Percentiles rank a stretch among this genome's conserved stretches.
Conservation (phyloP, 2,888 invertebrate genomes). For the Seira ritae region DNA sequence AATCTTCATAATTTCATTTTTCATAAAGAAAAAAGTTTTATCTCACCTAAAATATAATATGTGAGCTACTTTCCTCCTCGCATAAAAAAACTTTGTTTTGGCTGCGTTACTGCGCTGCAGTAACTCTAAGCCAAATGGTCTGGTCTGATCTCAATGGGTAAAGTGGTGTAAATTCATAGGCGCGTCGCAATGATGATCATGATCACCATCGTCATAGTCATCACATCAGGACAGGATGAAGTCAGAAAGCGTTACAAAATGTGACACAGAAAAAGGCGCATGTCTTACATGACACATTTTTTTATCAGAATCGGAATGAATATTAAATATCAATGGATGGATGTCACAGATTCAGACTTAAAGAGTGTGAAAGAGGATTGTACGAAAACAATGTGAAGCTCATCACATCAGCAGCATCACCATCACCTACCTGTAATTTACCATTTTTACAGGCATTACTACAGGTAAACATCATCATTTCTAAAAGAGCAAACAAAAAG, state of each 20-base stretch:
- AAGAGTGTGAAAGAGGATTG: neutral
- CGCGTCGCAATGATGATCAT: too few species aligned
- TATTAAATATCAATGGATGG: constrained; percentile 24
- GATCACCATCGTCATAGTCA: too few species aligned
- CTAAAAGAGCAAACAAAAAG: constrained; percentile 5
- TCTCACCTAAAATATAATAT: constrained; percentile 9
- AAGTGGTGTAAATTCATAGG: neutral
- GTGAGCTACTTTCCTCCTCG: neutral
- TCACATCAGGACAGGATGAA: constrained; percentile 28
- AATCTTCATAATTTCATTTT: constrained; percentile 16
- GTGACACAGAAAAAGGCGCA: constrained; percentile 44
- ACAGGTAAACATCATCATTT: constrained; percentile 7
- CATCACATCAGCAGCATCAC: neutral
- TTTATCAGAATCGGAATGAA: neutral
- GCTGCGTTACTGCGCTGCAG: too few species aligned
- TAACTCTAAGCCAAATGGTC: too few species aligned
- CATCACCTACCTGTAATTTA: neutral
- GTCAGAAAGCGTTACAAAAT: constrained; percentile 55
- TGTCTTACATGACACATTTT: constrained; percentile 14
- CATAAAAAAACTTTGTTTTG: neutral
- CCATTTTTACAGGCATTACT: neutral
- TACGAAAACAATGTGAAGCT: neutral
- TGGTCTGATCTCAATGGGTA: neutral
- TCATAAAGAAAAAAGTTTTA: too few species aligned
- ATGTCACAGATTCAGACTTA: constrained; percentile 1